Evolutionary conservation across 1,140 invertebrate species (phyloP), one percentile per base, ranked within the genome.

Genomic region (Helicoverpa zea): DNA sequence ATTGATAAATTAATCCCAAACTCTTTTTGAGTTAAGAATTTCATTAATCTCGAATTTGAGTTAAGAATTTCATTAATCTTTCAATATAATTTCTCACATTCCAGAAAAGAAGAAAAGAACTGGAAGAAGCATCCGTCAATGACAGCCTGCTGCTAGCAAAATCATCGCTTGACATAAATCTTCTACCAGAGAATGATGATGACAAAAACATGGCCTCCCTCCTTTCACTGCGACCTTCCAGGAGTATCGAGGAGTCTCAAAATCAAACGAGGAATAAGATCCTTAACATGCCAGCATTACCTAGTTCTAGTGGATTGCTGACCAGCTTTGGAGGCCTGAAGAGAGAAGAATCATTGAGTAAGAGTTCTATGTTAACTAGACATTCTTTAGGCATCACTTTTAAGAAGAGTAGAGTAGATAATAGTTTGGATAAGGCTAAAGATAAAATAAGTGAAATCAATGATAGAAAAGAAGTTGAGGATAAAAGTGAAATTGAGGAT

Each of bases 131-230:
- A 81, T 95, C 97, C 87, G 95, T 96, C 13, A 95, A 96, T 79
- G 98, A 99, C 90, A 96, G 96, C 75, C 93, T 96, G 35, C 93
- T 99, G n/a, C 92, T 98, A 72, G 96, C 96, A 68, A 98, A 97
- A 90, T 97, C 96, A 58, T 98, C 97, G 35, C 93, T 99, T 2
- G 96, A 97, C 87, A 98, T 99, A 75, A 92, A 96, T 56, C 95
- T 99, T 16, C 92, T 99, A 2, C 96, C 97, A 4, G 98, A 99
- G 95, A 95, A 96, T 51, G 96, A 97, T 82, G 97, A 98, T 81
- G 98, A 99, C 88, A 95, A 96, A 66, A 97, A 97, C 91, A 95
- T 98, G 89, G 98, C 98, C 0, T 96, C 96, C 3, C 93, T 99
- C 23, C 95, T 99, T 63, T 96, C 97, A 56, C 88, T 97, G 2